phyloP scores from a whole-genome alignment of 2,888 invertebrate species.

The Folsomia candida region DNA sequence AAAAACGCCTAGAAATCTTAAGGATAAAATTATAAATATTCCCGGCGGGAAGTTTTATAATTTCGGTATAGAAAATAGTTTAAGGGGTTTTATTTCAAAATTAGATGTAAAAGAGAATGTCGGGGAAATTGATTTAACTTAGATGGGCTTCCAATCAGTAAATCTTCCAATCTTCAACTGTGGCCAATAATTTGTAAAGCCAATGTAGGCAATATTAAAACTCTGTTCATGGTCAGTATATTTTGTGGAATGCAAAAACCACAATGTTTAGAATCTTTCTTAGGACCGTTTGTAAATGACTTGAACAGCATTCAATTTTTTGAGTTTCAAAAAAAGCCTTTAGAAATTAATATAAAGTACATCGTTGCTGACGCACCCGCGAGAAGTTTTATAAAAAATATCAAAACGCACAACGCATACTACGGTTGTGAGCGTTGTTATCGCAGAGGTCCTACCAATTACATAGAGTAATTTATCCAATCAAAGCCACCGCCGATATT shows the following conservation, averaged over 20 bases:
- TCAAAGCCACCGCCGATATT: background rate
- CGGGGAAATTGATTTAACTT: background rate
- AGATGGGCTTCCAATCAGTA: conserved; percentile 15
- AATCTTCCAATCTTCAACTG: conserved; percentile 8
- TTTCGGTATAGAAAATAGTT: background rate
- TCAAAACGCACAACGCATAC: too few species aligned
- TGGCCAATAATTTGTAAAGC: conserved; percentile 12
- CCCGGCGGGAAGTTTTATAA: background rate
- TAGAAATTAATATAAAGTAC: background rate
- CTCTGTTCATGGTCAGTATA: background rate
- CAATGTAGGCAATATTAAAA: background rate
- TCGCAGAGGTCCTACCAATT: too few species aligned
- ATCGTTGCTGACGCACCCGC: conserved; percentile 1
- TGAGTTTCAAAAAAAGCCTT: background rate
- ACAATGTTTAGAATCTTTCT: background rate
- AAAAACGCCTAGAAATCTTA: conserved; percentile 15
- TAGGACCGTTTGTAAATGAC: background rate
- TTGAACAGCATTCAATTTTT: background rate
- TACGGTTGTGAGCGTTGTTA: too few species aligned
- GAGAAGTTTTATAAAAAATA: too few species aligned
- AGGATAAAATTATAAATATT: background rate
- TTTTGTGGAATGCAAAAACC: background rate
- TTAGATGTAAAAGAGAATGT: background rate
- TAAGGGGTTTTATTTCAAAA: background rate
- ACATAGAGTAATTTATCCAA: background rate